A percentile compares a stretch with the other conserved stretches of the same genome.
phyloP scores from a whole-genome alignment of 2,797 vertebrate species.

The Periparus ater region DNA sequence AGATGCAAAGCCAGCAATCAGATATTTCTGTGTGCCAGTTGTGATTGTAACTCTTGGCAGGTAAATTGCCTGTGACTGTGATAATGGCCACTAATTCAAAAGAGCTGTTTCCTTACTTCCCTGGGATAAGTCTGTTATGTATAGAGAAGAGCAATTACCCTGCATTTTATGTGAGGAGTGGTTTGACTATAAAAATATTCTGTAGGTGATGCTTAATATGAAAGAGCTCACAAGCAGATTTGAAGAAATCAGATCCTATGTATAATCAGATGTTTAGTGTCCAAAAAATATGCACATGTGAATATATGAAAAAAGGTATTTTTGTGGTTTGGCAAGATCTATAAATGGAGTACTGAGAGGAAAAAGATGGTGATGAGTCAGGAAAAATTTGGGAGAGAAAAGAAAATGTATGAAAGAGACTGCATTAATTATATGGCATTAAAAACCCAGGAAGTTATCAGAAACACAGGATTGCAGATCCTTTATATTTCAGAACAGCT shows the following conservation, averaged over 20 bases:
- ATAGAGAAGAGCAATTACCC: neutral
- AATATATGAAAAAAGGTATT: neutral
- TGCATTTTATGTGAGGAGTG: neutral
- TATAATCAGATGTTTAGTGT: neutral
- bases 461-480: neutral
- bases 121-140: neutral
- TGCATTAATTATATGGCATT: neutral
- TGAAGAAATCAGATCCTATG: neutral
- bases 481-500: neutral
- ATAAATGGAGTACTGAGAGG: neutral
- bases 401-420: neutral
- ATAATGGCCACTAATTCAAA: neutral
- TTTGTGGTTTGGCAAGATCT: neutral
- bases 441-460: neutral
- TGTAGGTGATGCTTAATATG: neutral
- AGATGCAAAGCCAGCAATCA: neutral
- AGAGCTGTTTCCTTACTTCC: neutral
- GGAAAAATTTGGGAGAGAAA: neutral
- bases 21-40: neutral
- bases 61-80: neutral
- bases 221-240: neutral
- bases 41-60: neutral
- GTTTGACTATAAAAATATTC: neutral
- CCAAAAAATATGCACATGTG: neutral
- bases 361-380: neutral